phyloP scores from a whole-genome alignment of 2,797 vertebrate genomes.

The Scarus forsteni region DNA sequence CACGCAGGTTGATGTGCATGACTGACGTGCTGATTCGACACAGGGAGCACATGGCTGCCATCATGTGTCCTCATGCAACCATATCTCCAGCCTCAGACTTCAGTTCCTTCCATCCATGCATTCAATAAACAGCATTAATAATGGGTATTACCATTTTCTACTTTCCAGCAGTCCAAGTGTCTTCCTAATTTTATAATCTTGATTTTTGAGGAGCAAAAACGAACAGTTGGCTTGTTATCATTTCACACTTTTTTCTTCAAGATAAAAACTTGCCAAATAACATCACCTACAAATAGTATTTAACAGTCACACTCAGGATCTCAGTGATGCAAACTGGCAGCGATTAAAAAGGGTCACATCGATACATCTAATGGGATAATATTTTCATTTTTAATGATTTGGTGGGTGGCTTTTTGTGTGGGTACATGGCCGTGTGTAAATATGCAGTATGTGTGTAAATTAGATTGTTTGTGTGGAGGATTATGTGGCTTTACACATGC shows the following conservation, averaged over 20 bases:
- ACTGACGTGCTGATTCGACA: too few species aligned
- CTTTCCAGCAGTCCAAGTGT: not conserved
- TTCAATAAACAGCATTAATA: too few species aligned
- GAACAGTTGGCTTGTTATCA: not conserved
- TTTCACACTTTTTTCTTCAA: not conserved
- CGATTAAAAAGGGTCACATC: not conserved
- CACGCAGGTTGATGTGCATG: too few species aligned
- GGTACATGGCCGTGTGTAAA: slow-evolving; percentile 25
- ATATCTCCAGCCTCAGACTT: too few species aligned
- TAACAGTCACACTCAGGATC: not conserved
- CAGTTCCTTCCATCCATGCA: too few species aligned
- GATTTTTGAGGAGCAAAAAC: not conserved
- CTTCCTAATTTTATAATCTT: not conserved
- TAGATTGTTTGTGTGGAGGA: not conserved
- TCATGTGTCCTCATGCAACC: too few species aligned
- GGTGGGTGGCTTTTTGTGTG: slow-evolving; percentile 13
- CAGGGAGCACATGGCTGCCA: too few species aligned
- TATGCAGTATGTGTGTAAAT: not conserved
- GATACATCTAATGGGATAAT: not conserved
- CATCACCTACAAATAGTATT: not conserved
- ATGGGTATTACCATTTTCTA: too few species aligned
- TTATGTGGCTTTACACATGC: slow-evolving; percentile 3
- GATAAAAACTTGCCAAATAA: not conserved
- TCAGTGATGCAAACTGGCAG: not conserved
- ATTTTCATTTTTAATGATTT: slow-evolving; percentile 5